Evolutionary conservation across 2,888 invertebrate species (phyloP), one percentile per base, ranked within the genome.

Genomic region (Neoitamus cyanurus): DNA sequence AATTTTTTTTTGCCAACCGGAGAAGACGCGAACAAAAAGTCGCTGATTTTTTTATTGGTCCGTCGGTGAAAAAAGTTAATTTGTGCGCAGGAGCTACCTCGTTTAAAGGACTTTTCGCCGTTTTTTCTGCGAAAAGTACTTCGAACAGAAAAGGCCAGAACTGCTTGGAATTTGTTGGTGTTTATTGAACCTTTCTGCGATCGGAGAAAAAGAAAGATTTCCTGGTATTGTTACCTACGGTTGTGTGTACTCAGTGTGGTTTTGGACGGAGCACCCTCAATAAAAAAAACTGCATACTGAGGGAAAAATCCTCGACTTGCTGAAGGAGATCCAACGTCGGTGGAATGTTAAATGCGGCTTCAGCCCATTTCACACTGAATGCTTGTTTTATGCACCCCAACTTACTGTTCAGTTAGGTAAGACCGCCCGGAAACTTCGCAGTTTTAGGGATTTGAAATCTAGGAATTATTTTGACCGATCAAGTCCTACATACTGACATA

Each of bases 331-430:
- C 13, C 37, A 78, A 78, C 58, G 7, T 82, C 42, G 34, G 48
- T 90, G 90, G 90, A 91, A 91, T 91, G 90, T 90, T 91, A 90
- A 88, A 90, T 91, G 90, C 89, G 89, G 90, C 90, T 90, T 89
- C 88, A 88, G 88, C 89, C 88, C 88, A 88, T 88, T 89, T 88
- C 88, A 89, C 88, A 89, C 88, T 90, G 90, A 89, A 89, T 90
- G 88, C 89, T 87, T 87, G 88, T 89, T 83, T 85, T 77, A 69
- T 82, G 37, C 36, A 82, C 42, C 69, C 36, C n/a, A 84, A 85
- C 78, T 86, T 86, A 37, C 77, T 84, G 36, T 83, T 84, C 85
- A 85, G 84, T 84, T 86, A 86, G 84, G 86, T 86, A 83, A 85
- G 84, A 42, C 31, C 9, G 11, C 48, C 20, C 58, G 58, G 13